Evolutionary conservation across 2,888 invertebrate species (phyloP).

Genomic region (Caenorhabditis macrosperma): DNA sequence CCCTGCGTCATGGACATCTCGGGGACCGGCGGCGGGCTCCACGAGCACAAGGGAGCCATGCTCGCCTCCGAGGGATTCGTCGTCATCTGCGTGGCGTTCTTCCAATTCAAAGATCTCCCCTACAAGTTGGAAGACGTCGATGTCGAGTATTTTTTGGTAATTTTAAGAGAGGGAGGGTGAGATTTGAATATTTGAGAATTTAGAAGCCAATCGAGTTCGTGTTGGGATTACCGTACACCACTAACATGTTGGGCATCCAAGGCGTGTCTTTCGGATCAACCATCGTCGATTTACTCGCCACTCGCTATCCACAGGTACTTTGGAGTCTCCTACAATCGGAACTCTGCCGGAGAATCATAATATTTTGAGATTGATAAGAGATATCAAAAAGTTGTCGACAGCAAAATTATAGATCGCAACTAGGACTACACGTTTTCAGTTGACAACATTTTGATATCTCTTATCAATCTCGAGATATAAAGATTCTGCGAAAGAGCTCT

Average conservation of each 20-base stretch:
- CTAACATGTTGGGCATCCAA: conserved; percentile 58
- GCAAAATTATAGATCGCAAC: too few relatives aligned
- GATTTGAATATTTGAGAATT: too few relatives aligned
- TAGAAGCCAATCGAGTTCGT: conserved; percentile 58
- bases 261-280: conserved; percentile 64
- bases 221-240: conserved; percentile 52
- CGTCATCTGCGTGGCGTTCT: conserved; percentile 61
- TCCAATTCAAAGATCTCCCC: conserved; percentile 62
- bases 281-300: conserved; percentile 53
- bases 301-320: conserved; percentile 54
- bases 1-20: conserved; percentile 63
- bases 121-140: conserved; percentile 59
- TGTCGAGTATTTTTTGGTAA: conserved; percentile 56
- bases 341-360: too few relatives aligned
- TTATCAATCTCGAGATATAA: too few relatives aligned
- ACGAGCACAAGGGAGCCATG: conserved; percentile 64
- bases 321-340: too few relatives aligned
- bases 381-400: too few relatives aligned
- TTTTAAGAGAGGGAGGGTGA: too few relatives aligned
- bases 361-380: too few relatives aligned
- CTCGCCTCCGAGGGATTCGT: conserved; percentile 62
- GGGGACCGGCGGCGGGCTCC: conserved; percentile 63
- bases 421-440: too few relatives aligned
- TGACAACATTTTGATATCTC: too few relatives aligned
- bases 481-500: too few relatives aligned